Evolutionary conservation across 2,888 invertebrate species (phyloP).

Genomic region (Strigamia maritima): DNA sequence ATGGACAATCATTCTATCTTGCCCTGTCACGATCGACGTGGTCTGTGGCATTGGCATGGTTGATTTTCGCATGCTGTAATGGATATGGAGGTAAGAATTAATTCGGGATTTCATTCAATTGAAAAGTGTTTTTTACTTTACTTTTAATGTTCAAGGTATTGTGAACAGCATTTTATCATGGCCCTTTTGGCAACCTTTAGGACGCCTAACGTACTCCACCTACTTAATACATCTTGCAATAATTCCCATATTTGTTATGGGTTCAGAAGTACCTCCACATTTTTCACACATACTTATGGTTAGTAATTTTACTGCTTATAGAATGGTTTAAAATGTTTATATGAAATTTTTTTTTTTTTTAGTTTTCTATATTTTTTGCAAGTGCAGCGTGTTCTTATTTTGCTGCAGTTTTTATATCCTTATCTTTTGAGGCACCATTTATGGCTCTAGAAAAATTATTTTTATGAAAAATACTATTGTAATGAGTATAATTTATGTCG

Average conservation of each 20-base stretch:
- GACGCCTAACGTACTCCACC: neutral
- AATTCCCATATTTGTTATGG: neutral
- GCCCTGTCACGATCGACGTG: constrained; percentile 55
- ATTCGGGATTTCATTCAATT: no score
- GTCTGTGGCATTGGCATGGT: constrained; percentile 56
- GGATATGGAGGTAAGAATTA: constrained; percentile 54
- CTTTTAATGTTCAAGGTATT: neutral
- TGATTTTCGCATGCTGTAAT: constrained; percentile 56
- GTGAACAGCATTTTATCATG: constrained; percentile 8
- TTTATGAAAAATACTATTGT: neutral
- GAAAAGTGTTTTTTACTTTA: neutral
- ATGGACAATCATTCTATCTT: constrained; percentile 48
- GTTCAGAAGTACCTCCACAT: neutral
- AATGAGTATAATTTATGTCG: no score
- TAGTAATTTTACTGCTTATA: neutral
- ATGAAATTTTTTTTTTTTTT: neutral
- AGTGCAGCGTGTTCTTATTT: neutral
- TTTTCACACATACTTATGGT: constrained; percentile 26
- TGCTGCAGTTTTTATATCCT: neutral
- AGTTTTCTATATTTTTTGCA: neutral
- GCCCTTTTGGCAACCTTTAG: constrained; percentile 7
- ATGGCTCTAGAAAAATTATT: constrained; percentile 12
- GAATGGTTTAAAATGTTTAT: neutral
- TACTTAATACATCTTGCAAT: constrained; percentile 6
- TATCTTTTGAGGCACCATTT: constrained; percentile 8